Conservation (phyloP, 2,888 invertebrate species). For the Drosophila diplacantha region DNA sequence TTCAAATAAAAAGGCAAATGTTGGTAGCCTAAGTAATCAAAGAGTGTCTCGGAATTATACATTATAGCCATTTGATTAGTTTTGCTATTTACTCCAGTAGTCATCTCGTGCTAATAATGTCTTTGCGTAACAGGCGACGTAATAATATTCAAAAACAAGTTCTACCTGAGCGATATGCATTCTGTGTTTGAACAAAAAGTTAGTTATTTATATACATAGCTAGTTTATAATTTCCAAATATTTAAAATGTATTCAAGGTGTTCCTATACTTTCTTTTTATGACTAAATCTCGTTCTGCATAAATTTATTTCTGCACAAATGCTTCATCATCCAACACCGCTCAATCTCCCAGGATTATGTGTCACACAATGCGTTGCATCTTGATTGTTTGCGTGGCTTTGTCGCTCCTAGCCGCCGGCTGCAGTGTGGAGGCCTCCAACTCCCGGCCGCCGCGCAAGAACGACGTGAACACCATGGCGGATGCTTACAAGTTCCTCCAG, state of each 20-base stretch:
- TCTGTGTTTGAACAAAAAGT: not conserved
- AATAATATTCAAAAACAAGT: not conserved
- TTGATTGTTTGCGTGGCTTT: slow-evolving; percentile 58
- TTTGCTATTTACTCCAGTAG: not conserved
- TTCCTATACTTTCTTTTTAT: not conserved
- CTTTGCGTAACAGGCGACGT: not conserved
- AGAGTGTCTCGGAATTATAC: not conserved
- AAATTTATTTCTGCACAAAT: not conserved
- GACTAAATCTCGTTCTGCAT: not conserved
- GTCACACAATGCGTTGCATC: slow-evolving; percentile 58
- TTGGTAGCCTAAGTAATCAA: not conserved
- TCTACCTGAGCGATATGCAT: not conserved
- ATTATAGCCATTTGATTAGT: not conserved
- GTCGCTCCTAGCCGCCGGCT: slow-evolving; percentile 58
- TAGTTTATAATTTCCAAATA: not conserved
- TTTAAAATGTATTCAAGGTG: too few relatives aligned
- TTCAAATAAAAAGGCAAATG: not conserved
- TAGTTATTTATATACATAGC: not conserved
- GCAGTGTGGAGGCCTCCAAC: slow-evolving; percentile 69
- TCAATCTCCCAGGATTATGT: slow-evolving; percentile 37
- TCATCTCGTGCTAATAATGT: not conserved
- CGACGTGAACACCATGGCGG: slow-evolving; percentile 82
- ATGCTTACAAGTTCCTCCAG: slow-evolving; percentile 83
- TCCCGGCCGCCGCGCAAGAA: slow-evolving; percentile 77
- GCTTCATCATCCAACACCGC: not conserved